phyloP scores from a whole-genome alignment of 1,140 invertebrate genomes.

The Drosophila ohnishii region DNA sequence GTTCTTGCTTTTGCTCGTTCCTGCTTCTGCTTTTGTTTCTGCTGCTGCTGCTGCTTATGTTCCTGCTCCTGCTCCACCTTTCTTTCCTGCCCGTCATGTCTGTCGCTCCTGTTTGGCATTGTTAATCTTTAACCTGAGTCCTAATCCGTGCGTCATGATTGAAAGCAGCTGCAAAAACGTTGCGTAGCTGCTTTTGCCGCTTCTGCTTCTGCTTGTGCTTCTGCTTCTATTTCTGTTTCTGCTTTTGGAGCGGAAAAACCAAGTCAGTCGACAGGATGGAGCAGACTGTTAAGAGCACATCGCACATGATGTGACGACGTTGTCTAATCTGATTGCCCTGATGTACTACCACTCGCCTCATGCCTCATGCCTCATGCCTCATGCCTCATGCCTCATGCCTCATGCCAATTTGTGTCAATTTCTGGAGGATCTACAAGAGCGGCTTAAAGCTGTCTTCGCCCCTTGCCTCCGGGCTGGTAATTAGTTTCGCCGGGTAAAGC shows the following conservation, averaged over 20 bases:
- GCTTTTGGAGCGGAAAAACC: constrained; percentile 3
- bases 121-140: constrained; percentile 75
- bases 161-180: constrained; percentile 68
- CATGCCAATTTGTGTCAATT: constrained; percentile 74
- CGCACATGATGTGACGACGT: constrained; percentile 53
- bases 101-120: constrained; percentile 39
- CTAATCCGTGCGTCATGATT: constrained; percentile 80
- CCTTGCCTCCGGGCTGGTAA: constrained; percentile 25
- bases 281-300: constrained; percentile 15
- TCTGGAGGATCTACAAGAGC: constrained; percentile 12
- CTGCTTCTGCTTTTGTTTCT: background rate
- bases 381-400: constrained; percentile 8
- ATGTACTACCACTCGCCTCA: constrained; percentile 43
- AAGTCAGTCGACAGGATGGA: constrained; percentile 5
- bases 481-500: constrained; percentile 7
- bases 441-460: constrained; percentile 10
- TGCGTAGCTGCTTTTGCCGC: constrained; percentile 33
- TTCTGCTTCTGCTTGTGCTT: background rate
- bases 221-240: background rate
- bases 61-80: background rate
- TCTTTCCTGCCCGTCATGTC: constrained; percentile 19
- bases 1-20: background rate
- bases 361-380: constrained; percentile 18
- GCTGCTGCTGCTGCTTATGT: background rate
- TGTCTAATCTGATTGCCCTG: constrained; percentile 71